Conservation (phyloP, 2,797 vertebrate species). For the Acanthopagrus latus region DNA sequence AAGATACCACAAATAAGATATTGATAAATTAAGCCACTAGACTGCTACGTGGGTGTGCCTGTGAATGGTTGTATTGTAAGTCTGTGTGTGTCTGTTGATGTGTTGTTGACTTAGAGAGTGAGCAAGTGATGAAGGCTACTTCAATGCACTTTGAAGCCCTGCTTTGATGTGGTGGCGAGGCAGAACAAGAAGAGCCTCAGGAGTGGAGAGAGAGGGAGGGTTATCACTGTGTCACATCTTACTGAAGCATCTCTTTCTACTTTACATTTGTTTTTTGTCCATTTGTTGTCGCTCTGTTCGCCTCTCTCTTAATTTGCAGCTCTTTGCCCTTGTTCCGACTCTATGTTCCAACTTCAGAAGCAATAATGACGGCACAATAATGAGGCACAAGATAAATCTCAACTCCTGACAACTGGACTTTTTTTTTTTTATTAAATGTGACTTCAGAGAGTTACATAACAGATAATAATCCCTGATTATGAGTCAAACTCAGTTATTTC, state of each 20-base stretch:
- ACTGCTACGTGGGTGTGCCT: neutral
- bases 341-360: neutral
- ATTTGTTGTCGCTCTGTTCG: conserved; percentile 20
- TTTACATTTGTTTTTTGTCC: conserved; percentile 28
- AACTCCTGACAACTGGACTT: conserved; percentile 17
- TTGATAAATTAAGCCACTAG: conserved; percentile 4
- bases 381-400: conserved; percentile 31
- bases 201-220: conserved; percentile 13
- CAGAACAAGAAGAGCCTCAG: conserved; percentile 26
- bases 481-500: neutral
- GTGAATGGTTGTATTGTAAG: neutral
- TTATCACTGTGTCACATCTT: conserved; percentile 46
- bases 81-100: neutral
- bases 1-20: conserved; percentile 12
- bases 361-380: conserved; percentile 17
- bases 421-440: conserved; percentile 9
- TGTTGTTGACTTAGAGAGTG: conserved; percentile 25
- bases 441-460: conserved; percentile 27
- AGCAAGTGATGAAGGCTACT: conserved; percentile 52
- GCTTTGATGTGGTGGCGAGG: conserved; percentile 55
- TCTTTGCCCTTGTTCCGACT: conserved; percentile 13
- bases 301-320: conserved; percentile 14
- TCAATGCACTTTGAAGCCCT: conserved; percentile 59
- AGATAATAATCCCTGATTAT: conserved; percentile 1
- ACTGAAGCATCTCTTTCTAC: conserved; percentile 13